Conservation (phyloP, 2,113 vertebrate species). For the Hippolais icterina region DNA sequence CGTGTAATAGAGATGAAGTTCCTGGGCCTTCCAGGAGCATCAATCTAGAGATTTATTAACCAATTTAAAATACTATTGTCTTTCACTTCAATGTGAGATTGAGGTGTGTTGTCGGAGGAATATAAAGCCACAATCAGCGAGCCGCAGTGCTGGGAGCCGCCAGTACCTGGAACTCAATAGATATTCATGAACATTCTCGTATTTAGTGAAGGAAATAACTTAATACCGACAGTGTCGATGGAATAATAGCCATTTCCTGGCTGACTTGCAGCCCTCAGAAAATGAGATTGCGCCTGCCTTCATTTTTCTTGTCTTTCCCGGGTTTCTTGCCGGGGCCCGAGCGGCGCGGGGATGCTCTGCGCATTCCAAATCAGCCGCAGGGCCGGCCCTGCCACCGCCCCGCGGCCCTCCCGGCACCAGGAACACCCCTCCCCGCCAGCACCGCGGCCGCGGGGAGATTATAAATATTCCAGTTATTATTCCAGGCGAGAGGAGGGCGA, state of each 20-base stretch:
- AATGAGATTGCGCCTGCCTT: constrained; percentile 95
- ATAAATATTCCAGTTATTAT: constrained; percentile 44
- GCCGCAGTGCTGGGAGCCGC: constrained; percentile 83
- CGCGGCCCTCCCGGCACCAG: neutral
- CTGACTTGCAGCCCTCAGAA: constrained; percentile 98
- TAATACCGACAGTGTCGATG: constrained; percentile 98
- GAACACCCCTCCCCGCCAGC: constrained; percentile 13
- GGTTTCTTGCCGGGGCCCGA: constrained; percentile 80
- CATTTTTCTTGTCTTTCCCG: constrained; percentile 98
- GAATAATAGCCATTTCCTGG: constrained; percentile 99
- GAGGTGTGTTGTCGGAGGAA: constrained; percentile 87
- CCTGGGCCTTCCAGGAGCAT: constrained; percentile 83
- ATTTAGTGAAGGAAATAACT: constrained; percentile 99
- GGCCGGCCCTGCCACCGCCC: constrained; percentile 14
- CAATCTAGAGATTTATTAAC: constrained; percentile 96
- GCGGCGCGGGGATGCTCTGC: constrained; percentile 76
- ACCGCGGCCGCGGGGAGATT: neutral
- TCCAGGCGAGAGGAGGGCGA: constrained; percentile 11
- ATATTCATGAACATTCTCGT: constrained; percentile 99
- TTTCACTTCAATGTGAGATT: constrained; percentile 96
- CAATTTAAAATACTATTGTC: constrained; percentile 99
- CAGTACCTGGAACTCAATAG: constrained; percentile 98
- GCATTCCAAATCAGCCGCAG: constrained; percentile 90
- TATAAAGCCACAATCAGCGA: constrained; percentile 90
- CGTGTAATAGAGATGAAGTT: constrained; percentile 87